Evolutionary conservation across 1,140 invertebrate genomes (phyloP).

Genomic region (Notospermus geniculatus): DNA sequence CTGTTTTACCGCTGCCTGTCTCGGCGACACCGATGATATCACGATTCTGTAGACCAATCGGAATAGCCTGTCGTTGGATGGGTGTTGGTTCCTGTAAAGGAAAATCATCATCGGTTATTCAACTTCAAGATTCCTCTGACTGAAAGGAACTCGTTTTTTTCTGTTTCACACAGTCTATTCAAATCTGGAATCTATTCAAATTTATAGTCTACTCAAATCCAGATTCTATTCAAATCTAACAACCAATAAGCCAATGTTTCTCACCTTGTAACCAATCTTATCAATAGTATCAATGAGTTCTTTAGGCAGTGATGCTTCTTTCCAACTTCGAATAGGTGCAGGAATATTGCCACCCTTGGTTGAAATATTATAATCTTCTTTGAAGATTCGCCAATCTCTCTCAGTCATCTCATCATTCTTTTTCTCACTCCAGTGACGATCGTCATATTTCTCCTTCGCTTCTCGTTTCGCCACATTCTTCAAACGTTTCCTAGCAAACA

Average conservation of each 20-base stretch:
- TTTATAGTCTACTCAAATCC: too few relatives aligned
- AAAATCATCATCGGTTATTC: too few relatives aligned
- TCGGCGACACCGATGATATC: conserved; percentile 99
- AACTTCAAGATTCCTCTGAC: too few relatives aligned
- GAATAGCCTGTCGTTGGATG: conserved; percentile 98
- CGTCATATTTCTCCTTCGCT: conserved; percentile 98
- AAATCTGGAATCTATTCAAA: too few relatives aligned
- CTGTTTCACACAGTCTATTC: too few relatives aligned
- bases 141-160: too few relatives aligned
- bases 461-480: conserved; percentile 94
- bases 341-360: conserved; percentile 98
- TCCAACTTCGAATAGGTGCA: conserved; percentile 93
- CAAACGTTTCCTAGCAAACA: conserved; percentile 67
- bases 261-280: conserved; percentile 85
- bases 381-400: conserved; percentile 98
- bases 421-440: conserved; percentile 98
- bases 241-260: conserved; percentile 12
- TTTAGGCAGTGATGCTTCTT: conserved; percentile 85
- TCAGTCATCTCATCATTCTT: conserved; percentile 93
- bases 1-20: conserved; percentile 97
- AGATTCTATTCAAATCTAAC: too few relatives aligned
- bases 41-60: conserved; percentile 95
- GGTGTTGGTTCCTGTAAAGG: conserved; percentile 83
- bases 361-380: conserved; percentile 99
- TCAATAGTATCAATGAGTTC: conserved; percentile 95